Base-by-base conservation (phyloP, 2,113 vertebrate species). In the Callocephalon fimbriatum region DNA sequence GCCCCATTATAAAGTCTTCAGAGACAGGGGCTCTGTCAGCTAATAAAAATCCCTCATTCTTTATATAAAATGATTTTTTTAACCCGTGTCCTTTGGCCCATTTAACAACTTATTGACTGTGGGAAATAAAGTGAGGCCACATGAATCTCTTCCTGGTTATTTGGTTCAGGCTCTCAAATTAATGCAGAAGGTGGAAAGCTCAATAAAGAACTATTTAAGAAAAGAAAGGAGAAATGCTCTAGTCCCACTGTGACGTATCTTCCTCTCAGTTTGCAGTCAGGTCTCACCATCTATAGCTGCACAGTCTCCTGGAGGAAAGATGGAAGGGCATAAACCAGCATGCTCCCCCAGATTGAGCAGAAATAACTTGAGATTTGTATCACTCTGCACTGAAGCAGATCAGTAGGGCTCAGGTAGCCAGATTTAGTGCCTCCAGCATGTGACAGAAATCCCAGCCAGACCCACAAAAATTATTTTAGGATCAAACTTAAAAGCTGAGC, bases 101-200 rank as follows among this genome's bases (percentile, higher is more conserved):
- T 97, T 96, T 94, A 95, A 93, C 95, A 97, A 42, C 78, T 95
- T 95, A 95, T 95, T 32, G 88, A 95, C 93, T 95, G 92, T 95
- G 86, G 63, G 94, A 96, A 96, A 92, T 95, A 95, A 91, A 85
- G 95, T 93, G 66, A 95, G 84, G 96, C 86, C 70, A 91, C 83
- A 95, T 96, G 95, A 95, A 97, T 97, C 91, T 96, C 84, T 76
- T 92, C 86, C 86, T 95, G 86, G 94, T 97, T 97, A 96, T 88
- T 95, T 96, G 94, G 91, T 91, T 97, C 90, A 73, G 42, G 75
- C 37, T 95, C 31, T 95, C 91, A 91, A 92, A 96, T 95, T 97
- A 95, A 96, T 87, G 88, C 58, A 75, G 91, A 89, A 97, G 88
- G 88, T 75, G 40, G 78, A 90, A 94, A 91, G 76, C 93, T 92